Evolutionary conservation across 2,113 vertebrate species (phyloP), one percentile per base, ranked within the genome.

Genomic region (Castor canadensis): DNA sequence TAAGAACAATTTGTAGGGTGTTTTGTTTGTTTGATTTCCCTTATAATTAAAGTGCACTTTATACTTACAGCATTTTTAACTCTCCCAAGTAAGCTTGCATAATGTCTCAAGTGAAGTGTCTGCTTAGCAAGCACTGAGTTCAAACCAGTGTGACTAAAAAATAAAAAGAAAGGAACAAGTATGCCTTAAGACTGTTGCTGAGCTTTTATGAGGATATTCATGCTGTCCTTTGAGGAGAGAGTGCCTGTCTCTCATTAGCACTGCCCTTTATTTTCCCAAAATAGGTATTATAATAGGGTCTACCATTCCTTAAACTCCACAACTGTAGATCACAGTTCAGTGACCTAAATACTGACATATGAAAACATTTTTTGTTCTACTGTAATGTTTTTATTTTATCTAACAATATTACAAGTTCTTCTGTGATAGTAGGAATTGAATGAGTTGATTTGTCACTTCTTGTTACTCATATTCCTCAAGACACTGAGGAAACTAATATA

Each of bases 121-220:
- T n/a, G n/a, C n/a, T n/a, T n/a, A n/a, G n/a, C n/a, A n/a, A n/a
- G n/a, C n/a, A n/a, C n/a, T n/a, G n/a, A n/a, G n/a, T n/a, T n/a
- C n/a, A n/a, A n/a, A n/a, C n/a, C n/a, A n/a, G n/a, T n/a, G n/a
- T n/a, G n/a, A n/a, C 60, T 38, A 35, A 58, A 56, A 83, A 92
- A 67, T 60, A 11, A 66, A 75, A 79, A 66, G 28, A 49, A 4
- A 47, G 66, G 20, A n/a, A n/a, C n/a, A n/a, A n/a, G n/a, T n/a
- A n/a, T n/a, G 4, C 38, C 58, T 79, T 32, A 58, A 45, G 6
- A 38, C 75, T 66, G 56, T 40, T 45, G 1, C 0, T 69, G 28
- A 49, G 22, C 5, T 16, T 0, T 22, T 43, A 26, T 8, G 22
- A 82, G 5, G 22, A 40, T 1, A 22, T 6, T 30, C 0, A 17